A percentile compares a stretch with the other conserved stretches of the same genome.
These are phyloP conservation scores for Drosophila flavopinicola DNA, from an alignment of 2,888 invertebrate genomes.

Conservation along the genomic window DNA sequence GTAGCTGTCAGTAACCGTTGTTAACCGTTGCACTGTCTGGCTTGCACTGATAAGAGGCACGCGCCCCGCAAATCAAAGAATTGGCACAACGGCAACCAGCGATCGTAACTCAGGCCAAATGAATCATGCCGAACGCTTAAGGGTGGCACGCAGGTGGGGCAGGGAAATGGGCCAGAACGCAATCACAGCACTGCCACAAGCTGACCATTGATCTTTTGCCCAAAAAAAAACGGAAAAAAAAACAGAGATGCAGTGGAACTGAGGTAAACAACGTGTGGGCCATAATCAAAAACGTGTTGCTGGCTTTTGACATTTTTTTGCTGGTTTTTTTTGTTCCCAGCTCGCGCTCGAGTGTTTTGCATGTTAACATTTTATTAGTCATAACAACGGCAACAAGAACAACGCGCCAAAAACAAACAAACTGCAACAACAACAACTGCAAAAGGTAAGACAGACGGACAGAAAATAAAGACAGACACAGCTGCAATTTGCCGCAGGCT, in stretches of 20 bases:
- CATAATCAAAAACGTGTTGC: slow-evolving; percentile 63
- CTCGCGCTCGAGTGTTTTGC: slow-evolving; percentile 71
- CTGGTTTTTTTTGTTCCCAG: slow-evolving; percentile 38
- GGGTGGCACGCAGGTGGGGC: neutral
- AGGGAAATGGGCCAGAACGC: slow-evolving; percentile 36
- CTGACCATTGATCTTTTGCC: slow-evolving; percentile 72
- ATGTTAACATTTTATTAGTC: slow-evolving; percentile 82
- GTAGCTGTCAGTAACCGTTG: slow-evolving; percentile 68
- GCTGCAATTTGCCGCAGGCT: slow-evolving; percentile 58
- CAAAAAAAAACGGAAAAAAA: slow-evolving; percentile 33
- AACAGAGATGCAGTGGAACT: no score
- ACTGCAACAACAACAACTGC: slow-evolving; percentile 30
- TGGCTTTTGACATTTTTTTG: slow-evolving; percentile 78
- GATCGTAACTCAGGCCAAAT: slow-evolving; percentile 67
- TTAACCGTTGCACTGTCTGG: slow-evolving; percentile 49
- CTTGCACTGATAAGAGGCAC: slow-evolving; percentile 72
- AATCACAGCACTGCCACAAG: slow-evolving; percentile 62
- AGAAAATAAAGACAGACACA: slow-evolving; percentile 15
- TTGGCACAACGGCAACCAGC: slow-evolving; percentile 54
- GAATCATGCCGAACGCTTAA: slow-evolving; percentile 63
- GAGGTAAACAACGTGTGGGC: slow-evolving; percentile 51
- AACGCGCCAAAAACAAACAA: slow-evolving; percentile 34
- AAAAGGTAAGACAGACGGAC: slow-evolving; percentile 13
- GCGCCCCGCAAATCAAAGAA: slow-evolving; percentile 67
- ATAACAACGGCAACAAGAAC: slow-evolving; percentile 66